phyloP scores from a whole-genome alignment of 2,113 vertebrate species.

The Cyanocitta stelleri region DNA sequence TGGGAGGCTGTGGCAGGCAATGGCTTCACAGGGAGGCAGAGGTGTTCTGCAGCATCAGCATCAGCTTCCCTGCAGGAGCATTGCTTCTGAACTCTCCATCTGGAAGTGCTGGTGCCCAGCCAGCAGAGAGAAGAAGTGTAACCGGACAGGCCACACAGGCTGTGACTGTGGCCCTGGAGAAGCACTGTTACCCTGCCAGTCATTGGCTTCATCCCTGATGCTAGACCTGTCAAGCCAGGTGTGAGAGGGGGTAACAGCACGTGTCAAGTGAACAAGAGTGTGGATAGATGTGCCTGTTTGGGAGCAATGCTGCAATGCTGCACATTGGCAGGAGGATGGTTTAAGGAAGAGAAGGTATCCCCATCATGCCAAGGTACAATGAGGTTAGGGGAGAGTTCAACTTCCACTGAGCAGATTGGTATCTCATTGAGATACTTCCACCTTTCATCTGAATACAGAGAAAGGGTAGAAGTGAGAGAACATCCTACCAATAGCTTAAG shows the following conservation, averaged over 20 bases:
- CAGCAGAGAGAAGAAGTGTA: not conserved
- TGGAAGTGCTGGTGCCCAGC: not conserved
- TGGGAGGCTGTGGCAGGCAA: not conserved
- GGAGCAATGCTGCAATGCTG: not conserved
- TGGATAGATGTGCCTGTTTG: not conserved
- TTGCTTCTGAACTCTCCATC: not conserved
- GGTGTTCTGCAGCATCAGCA: not conserved
- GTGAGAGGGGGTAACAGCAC: not conserved
- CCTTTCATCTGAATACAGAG: not conserved
- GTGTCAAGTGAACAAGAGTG: not conserved
- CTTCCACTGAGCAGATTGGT: not conserved
- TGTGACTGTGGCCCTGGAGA: not conserved
- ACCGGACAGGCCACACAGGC: not conserved
- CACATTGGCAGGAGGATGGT: not conserved
- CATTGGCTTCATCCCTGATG: not conserved
- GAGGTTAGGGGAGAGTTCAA: not conserved
- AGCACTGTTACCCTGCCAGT: not conserved
- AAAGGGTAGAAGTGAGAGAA: not conserved
- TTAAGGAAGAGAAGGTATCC: not conserved
- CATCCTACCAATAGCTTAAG: not conserved
- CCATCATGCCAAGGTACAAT: not conserved
- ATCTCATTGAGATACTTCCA: not conserved
- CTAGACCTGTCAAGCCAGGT: not conserved
- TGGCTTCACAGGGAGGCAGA: not conserved
- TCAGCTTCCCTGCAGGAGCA: not conserved